A percentile compares a stretch with the other conserved stretches of the same genome.
Conservation (phyloP, 2,888 invertebrate species). For the Nesidiocoris tenuis region DNA sequence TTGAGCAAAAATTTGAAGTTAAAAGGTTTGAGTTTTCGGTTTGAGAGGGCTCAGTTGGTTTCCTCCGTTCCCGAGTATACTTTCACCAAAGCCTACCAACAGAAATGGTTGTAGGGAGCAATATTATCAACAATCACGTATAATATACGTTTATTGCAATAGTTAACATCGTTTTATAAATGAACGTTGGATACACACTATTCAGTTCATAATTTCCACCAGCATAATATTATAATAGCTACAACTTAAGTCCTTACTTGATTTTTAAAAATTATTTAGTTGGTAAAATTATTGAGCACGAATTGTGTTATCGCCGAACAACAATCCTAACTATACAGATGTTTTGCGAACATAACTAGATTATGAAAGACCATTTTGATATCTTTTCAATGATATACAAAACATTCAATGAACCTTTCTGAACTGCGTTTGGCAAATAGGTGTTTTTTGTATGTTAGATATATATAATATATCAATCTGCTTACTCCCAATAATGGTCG, state of each 20-base stretch:
- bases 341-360: constrained; percentile 33
- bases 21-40: too few relatives aligned
- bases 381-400: constrained; percentile 27
- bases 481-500: constrained; percentile 35
- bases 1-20: too few relatives aligned
- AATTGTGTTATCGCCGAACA: constrained; percentile 37
- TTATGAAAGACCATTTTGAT: constrained; percentile 41
- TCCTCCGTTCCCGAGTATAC: too few relatives aligned
- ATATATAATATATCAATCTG: neutral
- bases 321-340: constrained; percentile 33
- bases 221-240: constrained; percentile 20
- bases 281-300: constrained; percentile 33
- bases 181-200: constrained; percentile 35
- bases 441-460: constrained; percentile 22
- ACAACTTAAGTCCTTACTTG: neutral
- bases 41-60: too few relatives aligned
- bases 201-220: constrained; percentile 37
- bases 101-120: too few relatives aligned
- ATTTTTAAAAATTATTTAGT: constrained; percentile 22
- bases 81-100: too few relatives aligned
- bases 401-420: constrained; percentile 32
- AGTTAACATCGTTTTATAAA: constrained; percentile 36
- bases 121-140: too few relatives aligned
- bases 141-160: constrained; percentile 36
- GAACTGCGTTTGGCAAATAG: constrained; percentile 16